A percentile compares a stretch with the other conserved stretches of the same genome.
These are phyloP conservation scores for Colius striatus DNA, from an alignment of 2,113 vertebrate genomes.

Conservation along the genomic window DNA sequence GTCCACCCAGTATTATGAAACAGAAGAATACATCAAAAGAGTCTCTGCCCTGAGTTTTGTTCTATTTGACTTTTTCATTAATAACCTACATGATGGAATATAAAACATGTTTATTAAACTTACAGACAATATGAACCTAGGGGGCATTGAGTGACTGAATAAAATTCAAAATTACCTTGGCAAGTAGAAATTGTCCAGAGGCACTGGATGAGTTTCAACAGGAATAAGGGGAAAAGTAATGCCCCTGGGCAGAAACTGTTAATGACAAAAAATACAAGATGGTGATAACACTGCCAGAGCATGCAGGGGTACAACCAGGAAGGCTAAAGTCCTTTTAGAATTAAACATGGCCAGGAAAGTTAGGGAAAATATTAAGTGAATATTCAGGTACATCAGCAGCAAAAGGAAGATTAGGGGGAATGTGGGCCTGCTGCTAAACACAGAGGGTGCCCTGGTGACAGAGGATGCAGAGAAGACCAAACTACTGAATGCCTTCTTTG, in stretches of 20 bases:
- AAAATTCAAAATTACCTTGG: constrained; percentile 5
- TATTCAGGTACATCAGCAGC: too few relatives aligned
- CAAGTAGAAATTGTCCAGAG: not conserved
- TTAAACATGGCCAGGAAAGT: too few relatives aligned
- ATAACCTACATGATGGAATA: not conserved
- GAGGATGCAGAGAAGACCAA: too few relatives aligned
- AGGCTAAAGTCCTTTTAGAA: too few relatives aligned
- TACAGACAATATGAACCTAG: constrained; percentile 1
- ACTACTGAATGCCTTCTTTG: too few relatives aligned
- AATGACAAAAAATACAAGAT: not conserved
- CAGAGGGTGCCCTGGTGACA: too few relatives aligned
- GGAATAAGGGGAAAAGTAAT: not conserved
- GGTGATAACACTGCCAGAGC: not conserved
- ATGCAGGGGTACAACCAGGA: too few relatives aligned
- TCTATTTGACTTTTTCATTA: constrained; percentile 7
- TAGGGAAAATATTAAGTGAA: too few relatives aligned
- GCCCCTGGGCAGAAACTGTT: not conserved
- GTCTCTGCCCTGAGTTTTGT: constrained; percentile 17
- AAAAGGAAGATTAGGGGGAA: too few relatives aligned
- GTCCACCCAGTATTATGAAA: not conserved
- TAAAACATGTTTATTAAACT: constrained; percentile 35
- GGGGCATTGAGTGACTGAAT: not conserved
- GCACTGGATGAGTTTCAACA: not conserved
- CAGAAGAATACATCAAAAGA: not conserved
- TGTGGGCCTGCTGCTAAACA: too few relatives aligned